Conservation (phyloP, 2,797 vertebrate species). For the Sardinella longiceps region DNA sequence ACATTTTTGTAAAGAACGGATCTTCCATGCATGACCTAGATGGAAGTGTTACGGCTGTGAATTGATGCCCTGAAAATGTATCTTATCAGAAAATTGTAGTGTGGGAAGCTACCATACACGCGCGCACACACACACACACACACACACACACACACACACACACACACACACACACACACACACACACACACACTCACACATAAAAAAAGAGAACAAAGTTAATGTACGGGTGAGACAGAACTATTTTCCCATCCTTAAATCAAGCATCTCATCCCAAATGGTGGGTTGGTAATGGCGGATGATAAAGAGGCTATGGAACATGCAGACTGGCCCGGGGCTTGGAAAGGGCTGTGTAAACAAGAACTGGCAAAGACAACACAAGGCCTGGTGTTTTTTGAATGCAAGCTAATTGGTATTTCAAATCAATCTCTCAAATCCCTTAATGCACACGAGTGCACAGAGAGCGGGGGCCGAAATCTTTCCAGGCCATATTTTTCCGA, state of each 20-base stretch:
- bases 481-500: slow-evolving; percentile 31
- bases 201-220: not conserved
- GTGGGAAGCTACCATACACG: no score
- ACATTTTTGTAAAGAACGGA: no score
- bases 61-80: no score
- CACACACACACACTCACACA: not conserved
- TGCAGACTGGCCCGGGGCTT: slow-evolving; percentile 21
- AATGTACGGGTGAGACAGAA: not conserved
- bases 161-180: not conserved
- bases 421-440: slow-evolving; percentile 46
- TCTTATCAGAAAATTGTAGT: no score
- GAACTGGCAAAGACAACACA: not conserved
- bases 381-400: not conserved
- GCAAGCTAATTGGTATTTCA: slow-evolving; percentile 19
- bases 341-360: not conserved
- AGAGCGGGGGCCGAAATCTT: slow-evolving; percentile 39
- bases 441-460: slow-evolving; percentile 30
- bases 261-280: not conserved
- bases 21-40: no score
- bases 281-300: not conserved
- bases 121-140: not conserved
- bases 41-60: no score
- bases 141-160: not conserved
- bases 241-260: not conserved
- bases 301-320: not conserved